These are phyloP conservation scores for Sycophaga agraensis DNA, from an alignment of 1,140 invertebrate genomes.

Conservation along the genomic window DNA sequence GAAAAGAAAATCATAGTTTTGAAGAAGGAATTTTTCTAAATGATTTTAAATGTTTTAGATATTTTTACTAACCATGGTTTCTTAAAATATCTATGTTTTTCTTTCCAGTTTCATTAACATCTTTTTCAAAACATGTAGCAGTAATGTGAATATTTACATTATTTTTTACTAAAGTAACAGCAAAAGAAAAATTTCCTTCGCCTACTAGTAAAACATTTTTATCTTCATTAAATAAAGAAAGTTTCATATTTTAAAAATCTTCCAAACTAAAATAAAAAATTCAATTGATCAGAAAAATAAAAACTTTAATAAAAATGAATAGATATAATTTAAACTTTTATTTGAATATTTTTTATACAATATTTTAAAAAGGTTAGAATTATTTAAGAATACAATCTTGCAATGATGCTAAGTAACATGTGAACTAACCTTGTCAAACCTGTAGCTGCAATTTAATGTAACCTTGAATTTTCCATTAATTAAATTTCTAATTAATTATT, in stretches of 20 bases:
- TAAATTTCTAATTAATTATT: no score
- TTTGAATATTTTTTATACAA: no score
- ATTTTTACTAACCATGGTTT: slow-evolving; percentile 43
- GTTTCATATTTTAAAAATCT: slow-evolving; percentile 35
- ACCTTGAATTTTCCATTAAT: no score
- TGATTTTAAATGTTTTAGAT: background rate
- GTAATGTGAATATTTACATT: slow-evolving; percentile 41
- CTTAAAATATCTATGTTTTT: slow-evolving; percentile 45
- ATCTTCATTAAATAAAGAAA: slow-evolving; percentile 40
- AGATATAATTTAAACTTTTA: no score
- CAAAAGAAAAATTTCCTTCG: slow-evolving; percentile 65
- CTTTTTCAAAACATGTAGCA: slow-evolving; percentile 47
- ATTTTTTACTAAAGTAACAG: slow-evolving; percentile 48
- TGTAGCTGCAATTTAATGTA: no score
- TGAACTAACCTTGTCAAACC: no score
- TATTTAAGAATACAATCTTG: no score
- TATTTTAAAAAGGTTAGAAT: no score
- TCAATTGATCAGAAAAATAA: no score
- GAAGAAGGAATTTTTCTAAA: background rate
- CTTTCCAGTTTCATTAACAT: slow-evolving; percentile 33
- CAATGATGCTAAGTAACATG: no score
- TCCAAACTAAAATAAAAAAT: no score
- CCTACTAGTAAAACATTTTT: slow-evolving; percentile 56
- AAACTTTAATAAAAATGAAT: background rate
- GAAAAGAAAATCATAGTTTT: slow-evolving; percentile 42